Evolutionary conservation across 2,113 vertebrate genomes (phyloP).

Genomic region (Pao palembangensis): DNA sequence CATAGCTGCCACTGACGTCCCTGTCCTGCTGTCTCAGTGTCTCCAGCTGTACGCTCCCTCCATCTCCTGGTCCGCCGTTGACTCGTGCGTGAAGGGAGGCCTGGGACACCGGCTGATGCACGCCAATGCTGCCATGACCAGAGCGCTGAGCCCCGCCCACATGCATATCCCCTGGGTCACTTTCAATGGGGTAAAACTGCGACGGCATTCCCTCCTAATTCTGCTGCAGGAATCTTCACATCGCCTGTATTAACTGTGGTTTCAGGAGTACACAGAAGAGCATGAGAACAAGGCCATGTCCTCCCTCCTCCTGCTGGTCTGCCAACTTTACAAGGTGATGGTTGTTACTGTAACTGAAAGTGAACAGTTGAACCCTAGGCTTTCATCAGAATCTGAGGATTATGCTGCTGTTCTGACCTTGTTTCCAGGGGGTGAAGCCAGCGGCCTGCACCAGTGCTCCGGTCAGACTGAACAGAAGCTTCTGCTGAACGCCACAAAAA

Average conservation of each 20-base stretch:
- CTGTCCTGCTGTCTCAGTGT: conserved; percentile 72
- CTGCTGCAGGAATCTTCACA: neutral
- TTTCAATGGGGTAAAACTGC: conserved; percentile 78
- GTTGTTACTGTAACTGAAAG: neutral
- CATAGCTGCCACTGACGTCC: neutral
- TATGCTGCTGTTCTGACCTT: neutral
- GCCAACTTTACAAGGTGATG: conserved; percentile 77
- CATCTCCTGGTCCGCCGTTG: conserved; percentile 55
- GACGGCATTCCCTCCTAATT: neutral
- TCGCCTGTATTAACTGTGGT: neutral
- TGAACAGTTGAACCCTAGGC: no score
- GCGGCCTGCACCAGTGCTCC: conserved; percentile 59
- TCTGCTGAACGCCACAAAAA: conserved; percentile 32
- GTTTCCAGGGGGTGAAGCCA: conserved; percentile 61
- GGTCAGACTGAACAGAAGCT: conserved; percentile 53
- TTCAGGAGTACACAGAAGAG: conserved; percentile 59
- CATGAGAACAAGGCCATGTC: conserved; percentile 59
- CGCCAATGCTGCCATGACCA: conserved; percentile 73
- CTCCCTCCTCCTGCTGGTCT: conserved; percentile 76
- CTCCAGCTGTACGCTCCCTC: conserved; percentile 74
- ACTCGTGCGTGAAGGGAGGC: conserved; percentile 70
- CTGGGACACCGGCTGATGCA: conserved; percentile 79
- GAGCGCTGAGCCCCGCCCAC: conserved; percentile 75
- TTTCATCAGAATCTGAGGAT: neutral
- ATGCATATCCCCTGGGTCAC: conserved; percentile 85